Evolutionary conservation across 2,797 vertebrate species (phyloP).

Genomic region (Hippoglossus hippoglossus): DNA sequence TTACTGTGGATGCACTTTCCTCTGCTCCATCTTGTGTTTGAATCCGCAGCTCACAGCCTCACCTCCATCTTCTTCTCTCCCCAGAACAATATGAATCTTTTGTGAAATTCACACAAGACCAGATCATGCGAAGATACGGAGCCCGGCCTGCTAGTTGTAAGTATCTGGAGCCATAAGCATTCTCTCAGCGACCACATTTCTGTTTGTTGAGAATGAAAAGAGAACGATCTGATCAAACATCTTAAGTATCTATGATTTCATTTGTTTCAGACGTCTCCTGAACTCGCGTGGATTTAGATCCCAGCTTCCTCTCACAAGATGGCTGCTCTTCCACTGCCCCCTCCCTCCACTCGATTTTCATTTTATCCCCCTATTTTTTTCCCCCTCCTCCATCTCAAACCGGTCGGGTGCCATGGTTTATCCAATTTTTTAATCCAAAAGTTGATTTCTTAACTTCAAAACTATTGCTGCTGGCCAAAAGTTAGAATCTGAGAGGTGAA

Average conservation of each 20-base stretch:
- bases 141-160: slow-evolving; percentile 93
- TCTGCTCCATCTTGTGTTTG: neutral
- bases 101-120: slow-evolving; percentile 98
- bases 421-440: slow-evolving; percentile 75
- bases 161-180: slow-evolving; percentile 55
- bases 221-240: neutral
- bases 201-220: neutral
- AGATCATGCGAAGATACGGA: slow-evolving; percentile 95
- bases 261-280: slow-evolving; percentile 91
- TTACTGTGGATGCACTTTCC: neutral
- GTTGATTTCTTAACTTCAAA: slow-evolving; percentile 72
- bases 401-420: slow-evolving; percentile 85
- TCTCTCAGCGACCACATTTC: neutral
- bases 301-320: slow-evolving; percentile 85
- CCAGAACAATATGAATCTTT: slow-evolving; percentile 97
- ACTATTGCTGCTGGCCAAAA: slow-evolving; percentile 83
- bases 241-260: neutral
- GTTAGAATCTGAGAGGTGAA: slow-evolving; percentile 67
- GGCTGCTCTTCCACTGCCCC: slow-evolving; percentile 79
- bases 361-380: slow-evolving; percentile 43
- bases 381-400: slow-evolving; percentile 63
- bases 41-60: neutral
- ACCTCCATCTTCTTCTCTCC: slow-evolving; percentile 29
- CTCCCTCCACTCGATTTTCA: slow-evolving; percentile 64
- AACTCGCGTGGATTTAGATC: slow-evolving; percentile 80